phyloP scores from a whole-genome alignment of 2,113 vertebrate species.

The Mesitornis unicolor region DNA sequence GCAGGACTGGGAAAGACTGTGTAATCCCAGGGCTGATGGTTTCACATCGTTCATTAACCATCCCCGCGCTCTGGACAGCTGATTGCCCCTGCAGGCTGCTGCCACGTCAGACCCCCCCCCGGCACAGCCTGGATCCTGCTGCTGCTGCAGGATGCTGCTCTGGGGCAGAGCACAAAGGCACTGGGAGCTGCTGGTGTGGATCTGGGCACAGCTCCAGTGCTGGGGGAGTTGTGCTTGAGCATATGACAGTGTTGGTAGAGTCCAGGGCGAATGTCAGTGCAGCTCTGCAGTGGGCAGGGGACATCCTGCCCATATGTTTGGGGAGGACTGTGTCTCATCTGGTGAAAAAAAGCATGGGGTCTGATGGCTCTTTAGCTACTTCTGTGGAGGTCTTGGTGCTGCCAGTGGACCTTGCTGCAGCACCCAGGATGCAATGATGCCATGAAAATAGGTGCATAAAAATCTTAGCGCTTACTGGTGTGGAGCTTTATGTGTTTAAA shows the following conservation, averaged over 20 bases:
- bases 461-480: accelerated
- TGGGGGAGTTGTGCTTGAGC: not conserved
- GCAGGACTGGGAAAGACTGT: not conserved
- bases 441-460: not conserved
- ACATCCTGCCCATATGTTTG: not conserved
- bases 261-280: not conserved
- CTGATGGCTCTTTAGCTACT: not conserved
- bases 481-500: not conserved
- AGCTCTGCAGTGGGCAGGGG: not conserved
- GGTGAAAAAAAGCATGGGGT: not conserved
- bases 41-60: not conserved
- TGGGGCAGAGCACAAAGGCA: not conserved
- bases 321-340: not conserved
- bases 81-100: accelerated
- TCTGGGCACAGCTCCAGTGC: too few relatives aligned
- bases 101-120: not conserved
- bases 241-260: accelerated
- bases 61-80: not conserved
- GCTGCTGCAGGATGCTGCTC: not conserved
- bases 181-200: not conserved
- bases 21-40: not conserved
- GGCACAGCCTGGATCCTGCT: not conserved
- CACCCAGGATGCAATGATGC: not conserved
- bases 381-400: not conserved
- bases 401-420: not conserved